phyloP scores from a whole-genome alignment of 1,140 invertebrate species.

The Pectinophora gossypiella region DNA sequence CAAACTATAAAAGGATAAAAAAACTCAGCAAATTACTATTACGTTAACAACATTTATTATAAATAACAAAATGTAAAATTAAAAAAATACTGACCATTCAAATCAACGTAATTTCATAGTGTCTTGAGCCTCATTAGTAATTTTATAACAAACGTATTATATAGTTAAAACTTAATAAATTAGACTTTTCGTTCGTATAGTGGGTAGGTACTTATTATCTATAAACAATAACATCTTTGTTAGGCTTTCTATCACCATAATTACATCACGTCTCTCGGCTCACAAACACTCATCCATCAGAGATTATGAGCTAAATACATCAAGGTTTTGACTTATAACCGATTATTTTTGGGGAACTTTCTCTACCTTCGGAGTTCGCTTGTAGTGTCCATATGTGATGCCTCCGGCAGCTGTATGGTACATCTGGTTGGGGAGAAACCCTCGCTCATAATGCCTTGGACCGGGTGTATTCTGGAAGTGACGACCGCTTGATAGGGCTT shows the following conservation, averaged over 20 bases:
- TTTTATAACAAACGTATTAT: not conserved
- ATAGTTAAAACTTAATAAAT: not conserved
- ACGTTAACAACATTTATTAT: conserved; percentile 19
- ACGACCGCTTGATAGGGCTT: conserved; percentile 51
- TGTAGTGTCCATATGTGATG: conserved; percentile 59
- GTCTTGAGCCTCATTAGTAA: not conserved
- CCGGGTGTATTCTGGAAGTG: conserved; percentile 31
- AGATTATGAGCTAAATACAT: not conserved
- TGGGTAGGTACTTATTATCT: too few species aligned
- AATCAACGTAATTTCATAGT: conserved; percentile 6
- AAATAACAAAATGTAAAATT: conserved; percentile 20
- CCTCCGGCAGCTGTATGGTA: conserved; percentile 59
- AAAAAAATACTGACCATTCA: conserved; percentile 27
- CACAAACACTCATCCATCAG: not conserved
- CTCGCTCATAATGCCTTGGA: conserved; percentile 60
- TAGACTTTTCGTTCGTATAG: too few species aligned
- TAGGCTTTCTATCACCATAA: too few species aligned
- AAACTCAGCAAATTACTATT: not conserved
- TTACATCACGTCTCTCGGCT: too few species aligned
- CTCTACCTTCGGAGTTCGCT: conserved; percentile 52
- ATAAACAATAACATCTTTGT: too few species aligned
- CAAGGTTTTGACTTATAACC: not conserved
- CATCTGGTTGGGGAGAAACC: conserved; percentile 71
- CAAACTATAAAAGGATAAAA: too few species aligned
- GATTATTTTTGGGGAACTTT: conserved; percentile 22